phyloP scores from a whole-genome alignment of 2,113 vertebrate species.

The Phodopus roborovskii region DNA sequence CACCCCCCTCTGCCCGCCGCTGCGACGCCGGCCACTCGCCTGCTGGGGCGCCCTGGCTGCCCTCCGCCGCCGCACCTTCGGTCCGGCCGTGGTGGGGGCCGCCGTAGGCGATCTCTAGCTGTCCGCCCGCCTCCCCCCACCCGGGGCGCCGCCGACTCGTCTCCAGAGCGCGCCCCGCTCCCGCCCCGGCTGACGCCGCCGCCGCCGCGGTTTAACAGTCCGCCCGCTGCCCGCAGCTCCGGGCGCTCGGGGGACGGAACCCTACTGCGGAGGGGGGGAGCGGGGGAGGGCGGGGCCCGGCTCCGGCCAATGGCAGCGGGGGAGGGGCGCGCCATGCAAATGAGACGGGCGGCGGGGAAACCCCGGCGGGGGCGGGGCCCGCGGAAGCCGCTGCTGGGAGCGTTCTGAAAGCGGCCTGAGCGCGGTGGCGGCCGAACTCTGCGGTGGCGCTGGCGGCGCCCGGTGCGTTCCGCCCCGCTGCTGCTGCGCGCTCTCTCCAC shows the following conservation, averaged over 20 bases:
- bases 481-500: background rate
- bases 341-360: slow-evolving; percentile 69
- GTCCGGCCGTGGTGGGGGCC: slow-evolving; percentile 80
- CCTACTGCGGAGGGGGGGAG: slow-evolving; percentile 12
- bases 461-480: fast-evolving
- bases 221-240: slow-evolving; percentile 69
- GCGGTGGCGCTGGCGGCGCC: no score
- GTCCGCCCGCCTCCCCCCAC: slow-evolving; percentile 73
- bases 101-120: slow-evolving; percentile 68
- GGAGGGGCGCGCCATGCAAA: slow-evolving; percentile 75
- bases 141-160: slow-evolving; percentile 69
- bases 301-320: slow-evolving; percentile 14
- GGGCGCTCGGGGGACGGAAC: slow-evolving; percentile 70
- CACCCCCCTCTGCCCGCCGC: slow-evolving; percentile 72
- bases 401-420: slow-evolving; percentile 59
- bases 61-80: slow-evolving; percentile 76
- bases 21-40: slow-evolving; percentile 80
- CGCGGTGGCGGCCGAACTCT: background rate
- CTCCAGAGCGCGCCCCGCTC: slow-evolving; percentile 67
- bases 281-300: slow-evolving; percentile 35
- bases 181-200: slow-evolving; percentile 56
- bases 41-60: slow-evolving; percentile 80
- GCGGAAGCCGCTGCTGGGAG: background rate
- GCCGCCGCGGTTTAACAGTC: slow-evolving; percentile 81
- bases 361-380: slow-evolving; percentile 64